Base-by-base conservation (phyloP, 2,888 invertebrate species). In the Conchocele bisecta region DNA sequence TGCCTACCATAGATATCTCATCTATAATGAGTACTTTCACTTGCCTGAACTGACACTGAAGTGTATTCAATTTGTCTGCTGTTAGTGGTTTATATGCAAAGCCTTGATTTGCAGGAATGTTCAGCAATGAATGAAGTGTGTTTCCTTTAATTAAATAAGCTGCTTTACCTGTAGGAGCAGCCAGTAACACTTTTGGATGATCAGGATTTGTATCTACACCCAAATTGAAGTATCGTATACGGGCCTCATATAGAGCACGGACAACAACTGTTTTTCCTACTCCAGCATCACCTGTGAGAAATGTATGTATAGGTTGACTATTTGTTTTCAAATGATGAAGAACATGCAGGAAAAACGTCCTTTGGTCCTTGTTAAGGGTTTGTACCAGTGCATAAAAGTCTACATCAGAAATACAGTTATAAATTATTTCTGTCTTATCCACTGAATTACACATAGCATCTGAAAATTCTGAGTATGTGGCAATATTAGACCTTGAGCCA, bases 1-100 rank as follows among this genome's bases (percentile, higher is more conserved):
- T 59, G 11, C 79, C 77, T 22, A 77, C 76, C 77, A 77, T 80
- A 9, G 76, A 77, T 24, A 79, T 56, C 56, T 79, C 79, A 79
- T 79, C 76, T 53, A 75, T 79, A 13, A 79, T 54, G 6, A 71
- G 24, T 11, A 70, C 17, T 11, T 54, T 58, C 2, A 75, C 26
- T 54, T 28, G 15, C 22, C 46, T 41, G 28, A 53, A 44, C 29
- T 61, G 6, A 11, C 28, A 22, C 26, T 54, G 13, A 1, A 74
- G 17, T 22, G 65, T 70, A 41, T 74, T 70, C 11, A 59, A 39
- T 31, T 54, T 29, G 20, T 54, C 53, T 17, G 33, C 13, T 26
- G 26, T n/a, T 9, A 74, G 58, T 7, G 60, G 48, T 31, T 64
- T 54, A 33, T 74, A 42, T 15, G 35, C 9, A 28, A 58, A 41